Percentiles rank a stretch among this genome's conserved stretches.
Evolutionary conservation across 2,797 vertebrate species (phyloP).

Genomic region (Huso huso): DNA sequence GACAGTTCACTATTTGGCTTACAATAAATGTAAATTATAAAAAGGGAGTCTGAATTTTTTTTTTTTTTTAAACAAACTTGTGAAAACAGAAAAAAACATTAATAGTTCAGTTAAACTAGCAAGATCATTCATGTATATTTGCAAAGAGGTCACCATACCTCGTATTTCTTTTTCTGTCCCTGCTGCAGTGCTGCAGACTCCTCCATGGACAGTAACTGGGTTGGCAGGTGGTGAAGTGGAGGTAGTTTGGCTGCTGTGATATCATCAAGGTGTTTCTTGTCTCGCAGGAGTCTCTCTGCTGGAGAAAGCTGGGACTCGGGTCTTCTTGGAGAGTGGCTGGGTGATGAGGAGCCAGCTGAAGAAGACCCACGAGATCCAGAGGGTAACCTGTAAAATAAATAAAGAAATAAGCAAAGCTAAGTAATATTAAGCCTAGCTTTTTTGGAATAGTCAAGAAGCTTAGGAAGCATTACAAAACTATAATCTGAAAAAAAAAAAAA

Average conservation of each 20-base stretch:
- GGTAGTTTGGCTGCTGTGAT: conserved; percentile 79
- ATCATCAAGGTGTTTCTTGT: conserved; percentile 83
- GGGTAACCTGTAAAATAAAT: conserved; percentile 48
- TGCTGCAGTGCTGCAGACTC: conserved; percentile 72
- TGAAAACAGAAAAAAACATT: no score
- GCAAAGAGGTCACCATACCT: conserved; percentile 56
- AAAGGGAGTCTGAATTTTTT: no score
- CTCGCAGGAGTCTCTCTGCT: conserved; percentile 56
- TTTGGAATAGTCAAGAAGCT: no score
- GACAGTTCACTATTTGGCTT: no score
- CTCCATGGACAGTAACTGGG: conserved; percentile 69
- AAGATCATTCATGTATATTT: not conserved
- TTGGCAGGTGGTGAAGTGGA: conserved; percentile 67
- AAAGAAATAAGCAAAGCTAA: conserved; percentile 3
- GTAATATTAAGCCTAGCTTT: no score
- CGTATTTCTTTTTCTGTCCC: conserved; percentile 69
- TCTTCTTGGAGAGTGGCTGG: conserved; percentile 38
- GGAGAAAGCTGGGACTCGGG: conserved; percentile 41
- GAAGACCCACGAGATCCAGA: conserved; percentile 38
- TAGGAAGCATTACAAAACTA: no score
- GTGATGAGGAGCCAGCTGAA: conserved; percentile 44
- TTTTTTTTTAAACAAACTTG: no score
- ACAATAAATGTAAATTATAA: no score
- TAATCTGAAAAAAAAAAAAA: no score
- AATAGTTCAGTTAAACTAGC: no score